Evolutionary conservation across 2,888 invertebrate genomes (phyloP).

Genomic region (Operophtera brumata): DNA sequence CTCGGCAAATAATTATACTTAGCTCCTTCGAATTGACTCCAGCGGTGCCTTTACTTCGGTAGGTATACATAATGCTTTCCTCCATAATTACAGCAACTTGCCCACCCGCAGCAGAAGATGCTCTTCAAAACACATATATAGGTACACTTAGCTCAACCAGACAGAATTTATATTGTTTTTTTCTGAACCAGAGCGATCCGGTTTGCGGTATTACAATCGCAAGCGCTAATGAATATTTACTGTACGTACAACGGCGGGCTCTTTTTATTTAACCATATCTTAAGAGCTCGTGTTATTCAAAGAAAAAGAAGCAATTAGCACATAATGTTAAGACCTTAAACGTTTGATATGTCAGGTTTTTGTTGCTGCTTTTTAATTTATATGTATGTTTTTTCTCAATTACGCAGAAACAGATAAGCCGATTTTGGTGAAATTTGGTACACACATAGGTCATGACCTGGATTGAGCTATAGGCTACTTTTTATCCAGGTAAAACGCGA

Average conservation of each 20-base stretch:
- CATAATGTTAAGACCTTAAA: constrained; percentile 38
- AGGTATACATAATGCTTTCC: constrained; percentile 34
- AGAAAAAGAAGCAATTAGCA: constrained; percentile 44
- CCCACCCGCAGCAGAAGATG: constrained; percentile 47
- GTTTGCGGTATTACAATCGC: constrained; percentile 41
- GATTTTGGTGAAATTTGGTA: too few species aligned
- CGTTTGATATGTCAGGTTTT: constrained; percentile 21
- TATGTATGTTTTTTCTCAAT: constrained; percentile 24
- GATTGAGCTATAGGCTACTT: too few species aligned
- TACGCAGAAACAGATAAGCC: too few species aligned
- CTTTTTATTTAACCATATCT: constrained; percentile 44
- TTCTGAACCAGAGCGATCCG: constrained; percentile 43
- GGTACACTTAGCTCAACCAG: constrained; percentile 11
- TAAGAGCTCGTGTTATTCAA: constrained; percentile 27
- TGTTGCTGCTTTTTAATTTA: constrained; percentile 35
- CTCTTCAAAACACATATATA: constrained; percentile 31
- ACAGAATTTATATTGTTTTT: constrained; percentile 35
- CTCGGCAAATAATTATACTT: background rate
- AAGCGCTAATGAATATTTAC: constrained; percentile 59
- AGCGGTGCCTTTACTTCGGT: constrained; percentile 21
- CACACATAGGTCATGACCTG: too few species aligned
- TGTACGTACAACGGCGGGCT: constrained; percentile 43
- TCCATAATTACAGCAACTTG: constrained; percentile 44
- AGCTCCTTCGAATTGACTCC: background rate
- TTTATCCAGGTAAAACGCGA: too few species aligned